These are phyloP conservation scores for Mayetiola destructor DNA, from an alignment of 2,888 invertebrate genomes.

Conservation along the genomic window DNA sequence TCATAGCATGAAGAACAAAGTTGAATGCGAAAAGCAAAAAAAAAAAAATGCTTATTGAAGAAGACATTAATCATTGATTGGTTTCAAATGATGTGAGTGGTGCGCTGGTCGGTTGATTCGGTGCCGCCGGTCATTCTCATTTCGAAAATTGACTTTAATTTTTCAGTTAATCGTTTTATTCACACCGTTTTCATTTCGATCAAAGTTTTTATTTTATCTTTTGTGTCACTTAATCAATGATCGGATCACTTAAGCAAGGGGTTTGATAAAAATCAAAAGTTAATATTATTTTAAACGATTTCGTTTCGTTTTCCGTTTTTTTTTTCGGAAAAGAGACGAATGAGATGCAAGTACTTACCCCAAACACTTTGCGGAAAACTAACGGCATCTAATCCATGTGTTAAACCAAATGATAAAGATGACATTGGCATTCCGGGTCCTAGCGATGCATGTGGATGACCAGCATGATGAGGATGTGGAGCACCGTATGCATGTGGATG, in stretches of 20 bases:
- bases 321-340: neutral
- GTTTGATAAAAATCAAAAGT: too few species aligned
- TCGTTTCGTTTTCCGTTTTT: neutral
- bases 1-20: neutral
- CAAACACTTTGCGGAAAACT: slow-evolving; percentile 39
- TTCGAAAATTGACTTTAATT: slow-evolving; percentile 11
- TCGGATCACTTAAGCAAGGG: too few species aligned
- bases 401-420: slow-evolving; percentile 35
- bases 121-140: too few species aligned
- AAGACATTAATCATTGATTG: slow-evolving; percentile 11
- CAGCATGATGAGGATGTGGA: slow-evolving; percentile 34
- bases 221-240: slow-evolving; percentile 8
- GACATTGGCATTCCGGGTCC: slow-evolving; percentile 37
- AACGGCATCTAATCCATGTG: slow-evolving; percentile 35
- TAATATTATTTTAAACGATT: too few species aligned
- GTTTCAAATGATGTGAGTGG: slow-evolving; percentile 2
- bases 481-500: slow-evolving; percentile 36
- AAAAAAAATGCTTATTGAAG: slow-evolving; percentile 3
- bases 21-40: neutral
- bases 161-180: slow-evolving; percentile 10
- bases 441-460: slow-evolving; percentile 35
- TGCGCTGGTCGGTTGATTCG: too few species aligned
- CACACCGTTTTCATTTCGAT: slow-evolving; percentile 5
- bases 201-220: neutral
- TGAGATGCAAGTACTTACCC: slow-evolving; percentile 32